Base-by-base conservation (phyloP, 2,113 vertebrate species). In the Nipponia nippon region DNA sequence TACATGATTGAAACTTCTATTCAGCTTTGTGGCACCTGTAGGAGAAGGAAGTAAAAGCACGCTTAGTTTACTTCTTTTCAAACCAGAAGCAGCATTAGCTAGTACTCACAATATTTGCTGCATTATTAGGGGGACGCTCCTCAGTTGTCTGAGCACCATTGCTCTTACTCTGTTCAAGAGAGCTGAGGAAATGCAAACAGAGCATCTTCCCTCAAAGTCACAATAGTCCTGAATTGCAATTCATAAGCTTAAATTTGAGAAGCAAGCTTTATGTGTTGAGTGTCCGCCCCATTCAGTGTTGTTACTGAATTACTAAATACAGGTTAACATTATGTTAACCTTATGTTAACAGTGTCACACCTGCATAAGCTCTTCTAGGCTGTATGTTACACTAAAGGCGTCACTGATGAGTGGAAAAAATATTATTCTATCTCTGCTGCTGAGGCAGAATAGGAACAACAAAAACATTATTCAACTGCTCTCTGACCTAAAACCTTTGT, bases 211-310 rank as follows among this genome's bases (percentile, higher is more conserved):
- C 25, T 87, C 42, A 30, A 75, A 55, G 32, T 62, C 44, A 38
- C 23, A 69, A 38, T 1, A 59, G 26, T 21, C 30, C 29, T 36
- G 14, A 90, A 83, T 3, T 83, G 66, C 58, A 83, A 79, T 55
- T 82, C 23, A 16, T 21, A 71, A 73, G 5, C 38, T 58, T 47
- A 76, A 71, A 71, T 42, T 53, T 55, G 16, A 71, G 46, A 34
- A 27, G 22, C 10, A 91, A 67, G 34, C 9, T 84, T 89, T 29
- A 10, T 9, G 19, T 9, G 11, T 22, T 52, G 36, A 61, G 7
- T 3, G 8, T 8, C 1, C 7, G 6, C 36, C 40, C 3, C 3
- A 16, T 10, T 11, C 55, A 46, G 3, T 5, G 26, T 4, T 67
- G n/a, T 15, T 47, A 72, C 40, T 59, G 47, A 83, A 61, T 83